Evolutionary conservation across 2,797 vertebrate genomes (phyloP), one percentile per base, ranked within the genome.

Genomic region (Danio choprae): DNA sequence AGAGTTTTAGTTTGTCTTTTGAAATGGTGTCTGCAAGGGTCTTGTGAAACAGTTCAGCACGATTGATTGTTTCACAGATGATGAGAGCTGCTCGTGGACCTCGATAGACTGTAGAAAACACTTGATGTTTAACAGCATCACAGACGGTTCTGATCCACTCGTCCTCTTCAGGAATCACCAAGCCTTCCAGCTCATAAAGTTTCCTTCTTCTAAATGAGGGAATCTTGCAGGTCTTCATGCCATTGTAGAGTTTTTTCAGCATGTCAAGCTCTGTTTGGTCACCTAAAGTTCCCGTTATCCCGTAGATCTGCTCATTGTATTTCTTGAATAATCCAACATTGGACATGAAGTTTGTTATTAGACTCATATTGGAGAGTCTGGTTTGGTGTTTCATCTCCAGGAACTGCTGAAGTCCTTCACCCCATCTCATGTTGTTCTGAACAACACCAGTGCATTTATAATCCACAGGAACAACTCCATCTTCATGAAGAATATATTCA

Each of bases 281-380:
- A 0, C 92, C 92, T 6, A 93, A 81, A 58, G 92, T 94, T 13
- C 92, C 92, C 41, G 92, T 89, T 13, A 91, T 60, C 16, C 93
- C 92, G 81, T 83, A 93, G 13, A 93, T 87, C 51, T 91, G 84
- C 48, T 64, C 36, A 4, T 59, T 11, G 16, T 92, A 93, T 83
- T 74, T 89, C 1, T 67, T 86, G 43, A 93, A 84, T 60, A 92
- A 75, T 9, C 84, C 79, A 38, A 91, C 77, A 65, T 86, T 92
- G 13, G 92, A 92, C 87, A 91, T 91, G 13, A 89, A 93, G 84
- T 93, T 93, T 46, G 91, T 92, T 46, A 92, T 86, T n/a, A 75
- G 62, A 12, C 71, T 81, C 89, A 92, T 88, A 40, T 89, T 81
- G 18, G 87, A 90, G 22, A 92, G 59, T 56, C 87, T 92, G 11